Percentiles rank a stretch among this genome's conserved stretches.
These are phyloP conservation scores for Tribolium madens DNA, from an alignment of 1,140 invertebrate genomes.

Conservation along the genomic window DNA sequence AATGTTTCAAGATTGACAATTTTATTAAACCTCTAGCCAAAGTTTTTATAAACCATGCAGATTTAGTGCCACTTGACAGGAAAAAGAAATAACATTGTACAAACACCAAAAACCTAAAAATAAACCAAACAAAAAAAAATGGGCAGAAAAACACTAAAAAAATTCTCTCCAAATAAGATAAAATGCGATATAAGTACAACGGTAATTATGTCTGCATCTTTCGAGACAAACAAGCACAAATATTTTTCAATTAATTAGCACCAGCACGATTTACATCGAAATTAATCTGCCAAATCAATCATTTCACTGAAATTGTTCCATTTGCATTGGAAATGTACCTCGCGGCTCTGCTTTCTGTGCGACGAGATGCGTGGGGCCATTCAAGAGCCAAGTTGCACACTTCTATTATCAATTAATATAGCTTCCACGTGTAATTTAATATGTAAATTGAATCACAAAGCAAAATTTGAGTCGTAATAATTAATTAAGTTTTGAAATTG, in stretches of 20 bases:
- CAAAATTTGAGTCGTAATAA: constrained; percentile 18
- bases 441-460: constrained; percentile 24
- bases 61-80: neutral
- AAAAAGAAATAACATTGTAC: neutral
- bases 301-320: constrained; percentile 27
- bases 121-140: no score
- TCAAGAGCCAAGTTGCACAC: constrained; percentile 31
- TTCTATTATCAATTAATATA: constrained; percentile 39
- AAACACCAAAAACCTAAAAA: no score
- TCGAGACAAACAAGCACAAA: constrained; percentile 7
- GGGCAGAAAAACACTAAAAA: no score
- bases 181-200: no score
- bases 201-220: neutral
- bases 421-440: constrained; percentile 35
- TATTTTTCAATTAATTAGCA: constrained; percentile 36
- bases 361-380: constrained; percentile 24
- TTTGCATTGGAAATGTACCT: constrained; percentile 33
- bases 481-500: neutral
- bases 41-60: neutral
- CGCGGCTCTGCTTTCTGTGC: neutral
- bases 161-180: no score
- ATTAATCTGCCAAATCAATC: constrained; percentile 37
- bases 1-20: no score
- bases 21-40: no score
- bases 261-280: constrained; percentile 21